A percentile compares a stretch with the other conserved stretches of the same genome.
These are phyloP conservation scores for Cherax quadricarinatus DNA, from an alignment of 1,140 invertebrate species.

Conservation along the genomic window DNA sequence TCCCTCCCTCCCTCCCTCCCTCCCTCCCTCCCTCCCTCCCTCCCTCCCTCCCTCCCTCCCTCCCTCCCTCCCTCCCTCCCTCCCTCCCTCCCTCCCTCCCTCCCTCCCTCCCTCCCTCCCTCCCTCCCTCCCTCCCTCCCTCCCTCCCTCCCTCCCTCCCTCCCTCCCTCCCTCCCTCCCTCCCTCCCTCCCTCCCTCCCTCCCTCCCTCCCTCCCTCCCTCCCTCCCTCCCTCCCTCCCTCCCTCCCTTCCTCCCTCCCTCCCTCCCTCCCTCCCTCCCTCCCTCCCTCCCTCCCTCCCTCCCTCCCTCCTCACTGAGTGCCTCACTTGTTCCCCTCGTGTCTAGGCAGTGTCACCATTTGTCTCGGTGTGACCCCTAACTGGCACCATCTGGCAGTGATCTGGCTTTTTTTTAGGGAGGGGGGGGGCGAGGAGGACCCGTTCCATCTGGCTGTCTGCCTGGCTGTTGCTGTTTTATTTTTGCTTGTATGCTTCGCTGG, in stretches of 20 bases:
- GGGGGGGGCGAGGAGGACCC: too few relatives aligned
- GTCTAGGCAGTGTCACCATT: too few relatives aligned
- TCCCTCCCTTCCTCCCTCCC: not conserved
- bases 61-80: not conserved
- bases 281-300: not conserved
- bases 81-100: not conserved
- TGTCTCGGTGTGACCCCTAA: too few relatives aligned
- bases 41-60: not conserved
- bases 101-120: not conserved
- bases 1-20: not conserved
- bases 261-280: not conserved
- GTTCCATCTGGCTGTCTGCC: too few relatives aligned
- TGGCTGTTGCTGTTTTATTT: too few relatives aligned
- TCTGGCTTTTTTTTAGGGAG: too few relatives aligned
- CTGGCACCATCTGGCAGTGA: too few relatives aligned
- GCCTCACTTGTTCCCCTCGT: too few relatives aligned
- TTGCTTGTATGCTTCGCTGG: too few relatives aligned
- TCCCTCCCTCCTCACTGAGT: too few relatives aligned
- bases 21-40: not conserved
- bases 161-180: not conserved
- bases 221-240: not conserved
- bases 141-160: not conserved
- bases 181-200: not conserved
- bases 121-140: not conserved
- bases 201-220: not conserved